Evolutionary conservation across 1,140 invertebrate genomes (phyloP).

Genomic region (Cherax quadricarinatus): DNA sequence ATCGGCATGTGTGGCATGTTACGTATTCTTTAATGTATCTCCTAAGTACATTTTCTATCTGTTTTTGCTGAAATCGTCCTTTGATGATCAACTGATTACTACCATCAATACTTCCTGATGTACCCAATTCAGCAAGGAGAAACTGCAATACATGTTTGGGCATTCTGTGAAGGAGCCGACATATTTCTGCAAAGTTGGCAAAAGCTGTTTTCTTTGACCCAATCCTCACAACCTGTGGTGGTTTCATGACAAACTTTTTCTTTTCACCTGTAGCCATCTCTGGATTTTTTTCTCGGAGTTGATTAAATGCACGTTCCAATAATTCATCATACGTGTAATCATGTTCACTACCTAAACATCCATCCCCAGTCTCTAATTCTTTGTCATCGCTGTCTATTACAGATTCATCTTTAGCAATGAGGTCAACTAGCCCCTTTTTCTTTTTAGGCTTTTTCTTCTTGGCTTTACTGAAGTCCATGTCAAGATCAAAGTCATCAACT

Average conservation of each 20-base stretch:
- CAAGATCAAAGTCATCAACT: conserved; percentile 77
- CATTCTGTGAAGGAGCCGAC: conserved; percentile 88
- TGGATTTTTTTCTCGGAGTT: conserved; percentile 99
- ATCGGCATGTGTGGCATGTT: conserved; percentile 99
- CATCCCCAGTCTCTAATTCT: conserved; percentile 56
- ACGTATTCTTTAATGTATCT: conserved; percentile 90
- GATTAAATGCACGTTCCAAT: conserved; percentile 97
- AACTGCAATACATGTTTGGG: conserved; percentile 99
- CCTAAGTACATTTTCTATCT: conserved; percentile 99
- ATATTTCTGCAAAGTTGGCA: conserved; percentile 98
- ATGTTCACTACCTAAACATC: conserved; percentile 75
- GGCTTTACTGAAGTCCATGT: conserved; percentile 88
- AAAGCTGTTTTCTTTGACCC: conserved; percentile 99
- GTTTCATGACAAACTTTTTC: conserved; percentile 99
- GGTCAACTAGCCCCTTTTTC: conserved; percentile 88
- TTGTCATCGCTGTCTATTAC: conserved; percentile 56
- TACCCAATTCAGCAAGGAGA: conserved; percentile 98
- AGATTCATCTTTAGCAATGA: conserved; percentile 83
- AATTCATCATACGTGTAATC: conserved; percentile 99
- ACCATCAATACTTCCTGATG: conserved; percentile 89
- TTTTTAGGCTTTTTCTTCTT: conserved; percentile 91
- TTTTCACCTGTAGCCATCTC: conserved; percentile 99
- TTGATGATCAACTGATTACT: conserved; percentile 99
- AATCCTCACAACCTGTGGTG: conserved; percentile 91
- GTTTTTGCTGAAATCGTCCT: conserved; percentile 99